Evolutionary conservation across 2,888 invertebrate species (phyloP).

Genomic region (Drosophila mayaguana): DNA sequence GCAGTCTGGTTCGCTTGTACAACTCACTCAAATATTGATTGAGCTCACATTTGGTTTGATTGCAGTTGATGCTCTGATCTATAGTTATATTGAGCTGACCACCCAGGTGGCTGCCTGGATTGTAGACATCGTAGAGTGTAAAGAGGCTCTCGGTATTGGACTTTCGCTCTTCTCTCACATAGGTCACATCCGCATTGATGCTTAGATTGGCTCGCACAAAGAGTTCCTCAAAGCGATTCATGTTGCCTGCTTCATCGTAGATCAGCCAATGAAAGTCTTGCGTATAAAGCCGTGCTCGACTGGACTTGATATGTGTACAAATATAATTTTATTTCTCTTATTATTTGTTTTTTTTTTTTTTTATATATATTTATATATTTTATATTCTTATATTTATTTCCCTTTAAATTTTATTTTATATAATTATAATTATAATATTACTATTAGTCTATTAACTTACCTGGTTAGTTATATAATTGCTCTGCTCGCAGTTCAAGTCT

Average conservation of each 20-base stretch:
- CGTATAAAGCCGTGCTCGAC: constrained; percentile 63
- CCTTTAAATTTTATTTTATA: neutral
- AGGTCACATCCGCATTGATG: constrained; percentile 80
- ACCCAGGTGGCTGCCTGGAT: constrained; percentile 82
- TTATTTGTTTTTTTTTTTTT: no score
- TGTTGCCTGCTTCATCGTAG: constrained; percentile 59
- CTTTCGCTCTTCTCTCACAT: constrained; percentile 32
- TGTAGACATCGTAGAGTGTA: constrained; percentile 82
- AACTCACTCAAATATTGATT: constrained; percentile 68
- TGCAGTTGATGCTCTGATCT: constrained; percentile 73
- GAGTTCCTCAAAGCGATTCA: constrained; percentile 45
- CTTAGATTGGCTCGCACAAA: constrained; percentile 74
- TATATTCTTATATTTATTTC: no score
- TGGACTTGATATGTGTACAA: constrained; percentile 60
- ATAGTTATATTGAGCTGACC: constrained; percentile 82
- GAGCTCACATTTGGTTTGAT: constrained; percentile 47
- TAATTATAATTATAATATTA: neutral
- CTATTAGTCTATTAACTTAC: constrained; percentile 44
- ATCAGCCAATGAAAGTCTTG: constrained; percentile 78
- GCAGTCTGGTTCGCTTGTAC: constrained; percentile 59
- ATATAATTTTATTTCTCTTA: no score
- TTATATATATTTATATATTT: no score
- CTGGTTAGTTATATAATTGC: constrained; percentile 62
- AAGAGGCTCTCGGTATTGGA: constrained; percentile 17
- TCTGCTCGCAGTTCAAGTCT: constrained; percentile 73